Base-by-base conservation (phyloP, 2,113 vertebrate species). In the Cynocephalus volans region DNA sequence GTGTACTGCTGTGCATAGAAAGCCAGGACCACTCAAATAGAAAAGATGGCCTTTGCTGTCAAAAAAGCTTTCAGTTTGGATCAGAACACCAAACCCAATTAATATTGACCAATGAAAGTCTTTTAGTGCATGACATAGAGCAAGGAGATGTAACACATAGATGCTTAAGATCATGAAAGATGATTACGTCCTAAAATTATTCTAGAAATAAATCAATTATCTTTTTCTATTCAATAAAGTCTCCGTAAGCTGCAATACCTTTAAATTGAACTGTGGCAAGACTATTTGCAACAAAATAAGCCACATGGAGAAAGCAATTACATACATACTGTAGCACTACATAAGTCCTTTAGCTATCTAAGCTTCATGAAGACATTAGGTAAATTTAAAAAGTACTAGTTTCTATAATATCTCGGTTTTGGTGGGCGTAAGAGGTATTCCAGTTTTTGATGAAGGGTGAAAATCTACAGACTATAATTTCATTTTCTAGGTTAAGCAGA, bases 151-250 rank as follows among this genome's bases (percentile, higher is more conserved):
- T 21, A 54, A 73, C 23, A 24, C 24, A 18, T 1, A 86, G 28
- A 82, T 60, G 60, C 19, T 75, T 65, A 33, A n/a, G 21, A 17
- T 75, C 48, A 67, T 26, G 24, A 90, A 83, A 84, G 85, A 70
- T 28, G 7, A 65, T 15, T 87, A 82, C 64, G 65, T 83, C 36
- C 77, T 64, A 76, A 76, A 81, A 52, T 21, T 23, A 90, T 60
- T 58, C 58, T 70, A 88, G 50, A 93, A 96, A 56, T 91, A 77
- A 36, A 82, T 24, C 6, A 54, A 36, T 23, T 33, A 54, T 52
- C 79, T 90, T 87, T 96, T 80, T 50, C 33, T 83, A 50, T 67
- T 87, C 28, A 90, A 26, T 50, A 4, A 91, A 58, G 70, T 69
- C 50, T 58, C n/a, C 31, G 54, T 13, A 84, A 62, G 15, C 9